Evolutionary conservation across 1,140 invertebrate species (phyloP).

Genomic region (Ceratosolen solmsi): DNA sequence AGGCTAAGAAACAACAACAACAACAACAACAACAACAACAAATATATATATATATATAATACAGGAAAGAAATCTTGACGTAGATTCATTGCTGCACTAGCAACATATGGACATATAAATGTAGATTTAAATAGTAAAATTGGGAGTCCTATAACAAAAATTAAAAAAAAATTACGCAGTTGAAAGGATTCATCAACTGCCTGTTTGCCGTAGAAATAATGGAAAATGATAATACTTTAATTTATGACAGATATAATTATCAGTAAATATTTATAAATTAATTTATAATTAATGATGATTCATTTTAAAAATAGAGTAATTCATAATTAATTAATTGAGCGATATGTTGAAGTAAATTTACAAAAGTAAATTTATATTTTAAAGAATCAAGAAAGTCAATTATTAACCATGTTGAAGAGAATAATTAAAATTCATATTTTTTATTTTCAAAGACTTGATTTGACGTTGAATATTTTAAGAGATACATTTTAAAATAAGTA

Average conservation of each 20-base stretch:
- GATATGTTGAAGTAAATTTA: no score
- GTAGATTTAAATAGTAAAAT: conserved; percentile 31
- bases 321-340: not conserved
- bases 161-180: not conserved
- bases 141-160: conserved; percentile 23
- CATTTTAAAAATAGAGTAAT: not conserved
- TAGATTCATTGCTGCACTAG: conserved; percentile 36
- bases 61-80: conserved; percentile 30
- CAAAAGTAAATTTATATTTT: conserved; percentile 9
- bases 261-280: not conserved
- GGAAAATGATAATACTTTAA: not conserved
- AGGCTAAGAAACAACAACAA: conserved; percentile 15
- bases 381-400: conserved; percentile 14
- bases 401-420: not conserved
- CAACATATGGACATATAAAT: conserved; percentile 33
- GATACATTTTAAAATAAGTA: no score
- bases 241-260: not conserved
- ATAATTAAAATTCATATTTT: not conserved
- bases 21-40: not conserved
- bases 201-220: conserved; percentile 14
- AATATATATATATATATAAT: conserved; percentile 23
- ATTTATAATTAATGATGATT: not conserved
- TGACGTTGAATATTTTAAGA: no score
- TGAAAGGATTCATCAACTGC: conserved; percentile 2
- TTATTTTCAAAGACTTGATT: not conserved